Percentiles rank a stretch among this genome's conserved stretches.
phyloP scores from a whole-genome alignment of 2,113 vertebrate species.

The Podilymbus podiceps region DNA sequence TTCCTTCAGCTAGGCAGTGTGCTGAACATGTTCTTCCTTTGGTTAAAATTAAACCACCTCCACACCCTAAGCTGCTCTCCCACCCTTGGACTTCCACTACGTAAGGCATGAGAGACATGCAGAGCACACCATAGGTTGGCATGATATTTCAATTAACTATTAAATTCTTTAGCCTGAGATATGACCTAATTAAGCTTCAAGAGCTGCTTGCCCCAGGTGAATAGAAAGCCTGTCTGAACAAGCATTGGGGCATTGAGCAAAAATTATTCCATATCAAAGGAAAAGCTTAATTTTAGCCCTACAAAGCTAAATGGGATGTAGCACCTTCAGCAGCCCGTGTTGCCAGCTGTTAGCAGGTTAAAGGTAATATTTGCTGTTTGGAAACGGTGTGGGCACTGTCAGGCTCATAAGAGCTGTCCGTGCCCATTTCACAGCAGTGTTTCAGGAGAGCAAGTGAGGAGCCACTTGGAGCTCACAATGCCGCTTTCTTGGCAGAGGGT shows the following conservation, averaged over 20 bases:
- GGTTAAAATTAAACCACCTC: conserved; percentile 19
- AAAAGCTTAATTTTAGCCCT: not conserved
- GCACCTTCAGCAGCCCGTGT: not conserved
- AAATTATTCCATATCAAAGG: not conserved
- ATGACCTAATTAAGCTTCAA: conserved; percentile 12
- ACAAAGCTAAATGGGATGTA: not conserved
- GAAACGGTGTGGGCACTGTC: accelerated
- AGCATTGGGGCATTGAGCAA: not conserved
- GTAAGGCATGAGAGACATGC: not conserved
- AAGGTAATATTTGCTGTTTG: not conserved
- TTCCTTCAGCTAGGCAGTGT: not conserved
- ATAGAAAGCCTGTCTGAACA: not conserved
- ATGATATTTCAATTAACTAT: not conserved
- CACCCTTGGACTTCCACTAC: not conserved
- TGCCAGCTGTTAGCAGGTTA: not conserved
- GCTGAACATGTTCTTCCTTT: not conserved
- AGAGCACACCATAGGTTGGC: not conserved
- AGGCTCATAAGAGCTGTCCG: accelerated
- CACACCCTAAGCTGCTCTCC: not conserved
- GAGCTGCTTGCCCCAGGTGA: not conserved
- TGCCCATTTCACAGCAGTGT: not conserved
- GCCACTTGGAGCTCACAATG: not conserved
- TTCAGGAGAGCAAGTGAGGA: not conserved
- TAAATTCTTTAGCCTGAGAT: not conserved
- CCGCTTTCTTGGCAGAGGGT: not conserved